Evolutionary conservation across 2,888 invertebrate genomes (phyloP), one percentile per base, ranked within the genome.

Genomic region (Archips xylosteana): DNA sequence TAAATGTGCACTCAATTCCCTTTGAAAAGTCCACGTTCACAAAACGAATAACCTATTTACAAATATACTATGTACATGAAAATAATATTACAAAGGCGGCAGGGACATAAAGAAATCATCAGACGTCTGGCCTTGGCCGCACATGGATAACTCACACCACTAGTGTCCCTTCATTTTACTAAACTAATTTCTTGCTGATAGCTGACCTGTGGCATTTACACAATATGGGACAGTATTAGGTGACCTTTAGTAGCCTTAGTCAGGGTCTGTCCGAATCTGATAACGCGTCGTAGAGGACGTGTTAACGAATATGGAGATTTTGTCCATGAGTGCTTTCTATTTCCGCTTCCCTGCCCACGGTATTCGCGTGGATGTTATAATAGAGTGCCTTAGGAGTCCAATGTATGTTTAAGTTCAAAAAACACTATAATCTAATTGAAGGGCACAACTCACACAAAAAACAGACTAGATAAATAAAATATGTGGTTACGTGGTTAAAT

Each of bases 41-140:
- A 60, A 15, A 67, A 47, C 9, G n/a, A 59, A 32, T 68, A 51
- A 60, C 57, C 57, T 68, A 63, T 63, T 67, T 72, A 63, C 39
- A 23, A 12, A 49, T 36, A 54, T 39, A 49, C 51, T 51, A 13
- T 15, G 51, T 34, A 49, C 51, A 49, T 5, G 36, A 59, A 73
- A 45, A 65, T 69, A 74, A 64, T 67, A 62, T 61, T 23, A 63
- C 72, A 63, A 64, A 67, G 34, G n/a, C 49, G 10, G 12, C 62
- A 49, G 69, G n/a, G 64, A 60, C 74, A 69, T 69, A 65, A 69
- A 60, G 42, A 69, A 74, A 51, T 61, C 69, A 70, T 70, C 63
- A n/a, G 45, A 12, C 72, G 45, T 57, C 2, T 15, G 51, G 51
- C 57, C 57, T 57, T 32, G 57, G 57, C 0, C 57, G 10, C 57